Evolutionary conservation across 2,888 invertebrate species (phyloP).

Genomic region (Erpobdella octoculata): DNA sequence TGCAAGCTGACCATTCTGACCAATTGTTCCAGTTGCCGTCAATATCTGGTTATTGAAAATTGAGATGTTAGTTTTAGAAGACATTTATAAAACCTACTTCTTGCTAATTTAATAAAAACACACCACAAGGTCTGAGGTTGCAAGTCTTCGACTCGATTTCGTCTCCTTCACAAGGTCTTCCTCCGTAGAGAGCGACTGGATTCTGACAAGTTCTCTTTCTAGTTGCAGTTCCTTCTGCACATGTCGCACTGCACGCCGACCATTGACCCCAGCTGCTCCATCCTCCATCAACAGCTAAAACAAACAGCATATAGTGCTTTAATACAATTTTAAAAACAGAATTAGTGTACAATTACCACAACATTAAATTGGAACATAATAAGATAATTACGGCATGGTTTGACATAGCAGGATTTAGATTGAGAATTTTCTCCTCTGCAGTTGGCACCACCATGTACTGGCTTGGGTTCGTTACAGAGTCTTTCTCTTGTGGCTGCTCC

Average conservation of each 20-base stretch:
- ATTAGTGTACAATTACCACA: background rate
- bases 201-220: slow-evolving; percentile 31
- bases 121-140: slow-evolving; percentile 29
- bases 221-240: slow-evolving; percentile 29
- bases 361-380: background rate
- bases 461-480: slow-evolving; percentile 31
- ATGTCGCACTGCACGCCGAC: slow-evolving; percentile 34
- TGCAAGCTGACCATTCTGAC: slow-evolving; percentile 35
- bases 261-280: slow-evolving; percentile 36
- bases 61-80: background rate
- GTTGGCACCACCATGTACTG: slow-evolving; percentile 30
- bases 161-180: slow-evolving; percentile 29
- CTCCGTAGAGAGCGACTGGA: slow-evolving; percentile 29
- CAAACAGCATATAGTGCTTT: background rate
- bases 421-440: slow-evolving; percentile 44
- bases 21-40: slow-evolving; percentile 36
- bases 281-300: slow-evolving; percentile 33
- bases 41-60: slow-evolving; percentile 10
- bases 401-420: slow-evolving; percentile 41
- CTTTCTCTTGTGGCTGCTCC: slow-evolving; percentile 28
- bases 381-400: slow-evolving; percentile 38
- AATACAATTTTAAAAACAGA: background rate
- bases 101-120: background rate
- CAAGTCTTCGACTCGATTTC: slow-evolving; percentile 22
- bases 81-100: background rate